Evolutionary conservation across 2,797 vertebrate species (phyloP).

Genomic region (Lagothrix lagotricha): DNA sequence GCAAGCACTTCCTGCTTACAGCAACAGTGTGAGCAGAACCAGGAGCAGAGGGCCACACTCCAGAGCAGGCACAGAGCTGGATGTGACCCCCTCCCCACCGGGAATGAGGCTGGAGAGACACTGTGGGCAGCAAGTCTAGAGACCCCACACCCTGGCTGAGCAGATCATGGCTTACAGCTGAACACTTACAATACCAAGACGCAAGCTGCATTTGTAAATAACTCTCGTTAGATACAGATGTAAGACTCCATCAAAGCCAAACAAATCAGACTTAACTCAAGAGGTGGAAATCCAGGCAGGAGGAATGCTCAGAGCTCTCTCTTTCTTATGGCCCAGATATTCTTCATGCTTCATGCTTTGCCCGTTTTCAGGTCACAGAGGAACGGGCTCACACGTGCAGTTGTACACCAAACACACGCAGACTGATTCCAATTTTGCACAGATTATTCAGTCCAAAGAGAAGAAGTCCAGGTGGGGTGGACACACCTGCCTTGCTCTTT

Average conservation of each 20-base stretch:
- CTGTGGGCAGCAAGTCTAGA: not conserved
- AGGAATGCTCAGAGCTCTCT: not conserved
- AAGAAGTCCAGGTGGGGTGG: not conserved
- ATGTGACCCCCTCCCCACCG: not conserved
- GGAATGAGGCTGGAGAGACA: not conserved
- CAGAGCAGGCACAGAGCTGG: not conserved
- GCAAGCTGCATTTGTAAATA: not conserved
- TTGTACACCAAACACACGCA: not conserved
- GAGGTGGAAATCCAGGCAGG: not conserved
- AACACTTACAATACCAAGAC: not conserved
- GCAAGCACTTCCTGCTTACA: not conserved
- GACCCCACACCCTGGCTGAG: not conserved
- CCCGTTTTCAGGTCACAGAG: not conserved
- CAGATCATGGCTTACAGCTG: not conserved
- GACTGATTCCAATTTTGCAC: not conserved
- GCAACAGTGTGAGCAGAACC: not conserved
- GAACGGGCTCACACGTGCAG: not conserved
- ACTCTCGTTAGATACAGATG: not conserved
- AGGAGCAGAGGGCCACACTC: not conserved
- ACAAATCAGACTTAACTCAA: not conserved
- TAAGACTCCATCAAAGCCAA: not conserved
- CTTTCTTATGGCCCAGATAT: not conserved
- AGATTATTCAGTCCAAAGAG: not conserved
- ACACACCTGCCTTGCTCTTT: conserved; percentile 10
- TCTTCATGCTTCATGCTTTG: not conserved